Conservation (phyloP, 2,113 vertebrate species). For the Ammospiza nelsoni region DNA sequence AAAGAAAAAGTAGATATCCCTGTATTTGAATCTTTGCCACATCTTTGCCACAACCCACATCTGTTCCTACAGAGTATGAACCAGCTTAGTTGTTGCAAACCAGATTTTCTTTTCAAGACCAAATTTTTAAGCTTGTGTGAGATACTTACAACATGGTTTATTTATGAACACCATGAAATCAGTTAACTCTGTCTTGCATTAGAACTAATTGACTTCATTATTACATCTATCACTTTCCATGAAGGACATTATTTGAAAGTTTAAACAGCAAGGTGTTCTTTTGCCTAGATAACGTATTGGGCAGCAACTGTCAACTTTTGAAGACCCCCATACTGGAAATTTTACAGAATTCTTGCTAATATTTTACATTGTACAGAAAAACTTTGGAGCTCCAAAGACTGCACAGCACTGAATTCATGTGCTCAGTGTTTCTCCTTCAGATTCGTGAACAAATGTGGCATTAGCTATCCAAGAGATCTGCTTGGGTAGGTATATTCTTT, state of each 20-base stretch:
- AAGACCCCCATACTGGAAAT: background rate
- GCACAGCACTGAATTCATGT: background rate
- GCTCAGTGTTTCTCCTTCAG: background rate
- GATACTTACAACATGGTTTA: background rate
- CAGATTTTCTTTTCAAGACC: background rate
- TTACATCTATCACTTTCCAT: background rate
- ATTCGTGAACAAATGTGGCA: background rate
- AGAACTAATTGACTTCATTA: background rate
- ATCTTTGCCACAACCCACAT: background rate
- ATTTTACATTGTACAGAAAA: background rate
- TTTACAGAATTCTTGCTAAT: background rate
- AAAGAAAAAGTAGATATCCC: background rate
- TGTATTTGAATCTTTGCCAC: background rate
- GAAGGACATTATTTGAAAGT: background rate
- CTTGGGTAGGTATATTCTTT: background rate
- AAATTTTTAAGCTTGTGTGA: background rate
- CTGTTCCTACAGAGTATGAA: background rate
- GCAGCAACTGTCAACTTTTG: background rate
- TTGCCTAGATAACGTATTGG: background rate
- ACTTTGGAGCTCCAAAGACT: background rate
- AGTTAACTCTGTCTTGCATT: background rate
- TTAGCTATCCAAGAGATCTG: background rate
- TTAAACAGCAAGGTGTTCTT: background rate
- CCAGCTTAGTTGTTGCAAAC: background rate
- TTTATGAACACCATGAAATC: background rate